Evolutionary conservation across 2,888 invertebrate species (phyloP), one percentile per base, ranked within the genome.

Genomic region (Melanotus villosus): DNA sequence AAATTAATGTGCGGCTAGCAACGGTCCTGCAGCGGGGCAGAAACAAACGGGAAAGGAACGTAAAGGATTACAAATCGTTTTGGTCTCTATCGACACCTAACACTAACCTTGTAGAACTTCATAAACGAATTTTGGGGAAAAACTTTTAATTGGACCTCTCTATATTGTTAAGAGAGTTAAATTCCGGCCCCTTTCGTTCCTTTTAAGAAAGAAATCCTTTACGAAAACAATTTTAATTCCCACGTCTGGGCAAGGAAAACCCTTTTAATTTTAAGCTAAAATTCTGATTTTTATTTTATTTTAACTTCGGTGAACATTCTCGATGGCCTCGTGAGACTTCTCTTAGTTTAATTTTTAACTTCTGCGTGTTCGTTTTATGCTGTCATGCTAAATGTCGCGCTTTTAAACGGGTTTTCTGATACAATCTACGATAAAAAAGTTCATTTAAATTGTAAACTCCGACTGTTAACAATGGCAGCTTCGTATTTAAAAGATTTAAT

Each of bases 1-100:
- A 77, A 78, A 79, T 78, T 78, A 79, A 78, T 79, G 79, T 77
- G 77, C 72, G 78, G 77, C 60, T n/a, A 65, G 56, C 21, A 65
- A 36, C 56, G 43, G 56, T 32, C 30, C 64, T 54, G 34, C 30
- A 38, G 30, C 18, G 54, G 23, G 38, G 41, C 21, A 34, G 30
- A 54, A 63, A 63, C 41, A 63, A 63, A 41, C 43, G 52, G 54
- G 54, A 19, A 63, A 41, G 54, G 41, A 63, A 54, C 63, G 63
- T 14, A 63, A 54, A 63, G 54, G 38, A 63, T 54, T 54, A 52
- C 52, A 63, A 63, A 63, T 63, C 19, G 41, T 54, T 63, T 63
- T 54, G 56, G 56, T 18, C 38, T 56, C 18, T 56, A 56, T 56
- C 38, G 56, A 38, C 56, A 56, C 56, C 56, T 56, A 12, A 12